Base-by-base conservation (phyloP, 1,140 invertebrate genomes). In the Diabrotica undecimpunctata region DNA sequence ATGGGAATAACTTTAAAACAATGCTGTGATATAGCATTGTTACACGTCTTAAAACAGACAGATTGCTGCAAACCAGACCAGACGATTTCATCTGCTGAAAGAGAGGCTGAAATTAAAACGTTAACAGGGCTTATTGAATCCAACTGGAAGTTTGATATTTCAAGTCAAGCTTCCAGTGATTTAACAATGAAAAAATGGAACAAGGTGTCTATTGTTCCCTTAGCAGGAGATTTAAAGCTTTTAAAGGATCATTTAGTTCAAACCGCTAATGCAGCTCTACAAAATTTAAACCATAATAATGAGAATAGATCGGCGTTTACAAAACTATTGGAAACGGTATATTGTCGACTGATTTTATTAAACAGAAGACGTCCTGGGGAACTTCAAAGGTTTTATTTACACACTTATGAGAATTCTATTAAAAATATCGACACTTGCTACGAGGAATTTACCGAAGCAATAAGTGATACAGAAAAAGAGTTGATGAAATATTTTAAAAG, bases 91-190 rank as follows among this genome's bases (percentile, higher is more conserved):
- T n/a, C 14, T 10, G n/a, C 37, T 11, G 55, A 39, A 37, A 37
- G 25, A 0, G 54, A 53, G 10, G 5, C 70, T 41, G 71, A 72
- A 35, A 52, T 77, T 37, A 69, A 68, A 68, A 73, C 72, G 50
- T 52, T 72, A 52, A 75, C 76, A 25, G 69, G 74, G 50, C 25
- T 72, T 10, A 70, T 78, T 10, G 57, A 73, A 56, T 66, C 62
- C 61, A 73, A 77, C 63, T 78, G 72, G 74, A 74, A 70, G 64
- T 75, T 65, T 74, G 73, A 76, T 65, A 63, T 78, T n/a, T 77
- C 75, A 37, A 76, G 50, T 12, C 68, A 72, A 62, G 70, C 72
- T 39, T 63, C 46, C 35, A 70, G 61, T 57, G 56, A 71, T 61
- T 51, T 73, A 11, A 62, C 65, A 58, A 11, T 62, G 36, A 61